These are phyloP conservation scores for Drosophila yakuba DNA, from an alignment of 1,140 invertebrate species.

Conservation along the genomic window DNA sequence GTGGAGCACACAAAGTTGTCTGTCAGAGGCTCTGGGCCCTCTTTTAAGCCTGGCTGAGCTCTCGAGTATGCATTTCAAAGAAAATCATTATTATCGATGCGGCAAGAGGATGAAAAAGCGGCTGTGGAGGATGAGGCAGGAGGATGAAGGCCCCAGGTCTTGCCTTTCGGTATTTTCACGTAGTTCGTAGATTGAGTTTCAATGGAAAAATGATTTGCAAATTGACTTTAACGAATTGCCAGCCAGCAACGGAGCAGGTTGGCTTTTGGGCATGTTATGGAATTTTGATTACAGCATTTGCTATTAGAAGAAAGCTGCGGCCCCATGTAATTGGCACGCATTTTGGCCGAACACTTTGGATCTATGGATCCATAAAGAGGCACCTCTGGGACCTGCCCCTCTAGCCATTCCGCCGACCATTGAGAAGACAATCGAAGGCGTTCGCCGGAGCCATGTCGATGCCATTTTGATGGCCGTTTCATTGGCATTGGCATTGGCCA, in stretches of 20 bases:
- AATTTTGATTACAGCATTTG: conserved; percentile 80
- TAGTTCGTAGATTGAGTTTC: conserved; percentile 82
- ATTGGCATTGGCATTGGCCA: conserved; percentile 47
- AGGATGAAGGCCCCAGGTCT: conserved; percentile 19
- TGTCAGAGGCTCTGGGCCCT: conserved; percentile 57
- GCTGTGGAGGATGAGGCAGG: not conserved
- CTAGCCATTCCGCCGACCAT: conserved; percentile 3
- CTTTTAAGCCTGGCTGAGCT: conserved; percentile 54
- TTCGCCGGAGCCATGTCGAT: conserved; percentile 42
- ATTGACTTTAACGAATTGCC: conserved; percentile 84
- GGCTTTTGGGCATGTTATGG: conserved; percentile 63
- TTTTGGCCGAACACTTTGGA: conserved; percentile 22
- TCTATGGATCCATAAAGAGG: conserved; percentile 14
- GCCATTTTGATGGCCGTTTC: conserved; percentile 55
- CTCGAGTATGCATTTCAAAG: conserved; percentile 84
- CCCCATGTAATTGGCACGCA: conserved; percentile 75
- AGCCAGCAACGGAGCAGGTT: conserved; percentile 50
- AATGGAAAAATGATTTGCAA: conserved; percentile 84
- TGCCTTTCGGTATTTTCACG: conserved; percentile 80
- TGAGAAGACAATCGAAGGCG: conserved; percentile 37
- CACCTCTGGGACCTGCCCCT: conserved; percentile 6
- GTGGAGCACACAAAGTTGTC: conserved; percentile 72
- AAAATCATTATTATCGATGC: conserved; percentile 84
- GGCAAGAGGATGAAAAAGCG: conserved; percentile 50
- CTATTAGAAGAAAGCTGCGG: conserved; percentile 43